Evolutionary conservation across 2,797 vertebrate species (phyloP).

Genomic region (Neopelma chrysocephalum): DNA sequence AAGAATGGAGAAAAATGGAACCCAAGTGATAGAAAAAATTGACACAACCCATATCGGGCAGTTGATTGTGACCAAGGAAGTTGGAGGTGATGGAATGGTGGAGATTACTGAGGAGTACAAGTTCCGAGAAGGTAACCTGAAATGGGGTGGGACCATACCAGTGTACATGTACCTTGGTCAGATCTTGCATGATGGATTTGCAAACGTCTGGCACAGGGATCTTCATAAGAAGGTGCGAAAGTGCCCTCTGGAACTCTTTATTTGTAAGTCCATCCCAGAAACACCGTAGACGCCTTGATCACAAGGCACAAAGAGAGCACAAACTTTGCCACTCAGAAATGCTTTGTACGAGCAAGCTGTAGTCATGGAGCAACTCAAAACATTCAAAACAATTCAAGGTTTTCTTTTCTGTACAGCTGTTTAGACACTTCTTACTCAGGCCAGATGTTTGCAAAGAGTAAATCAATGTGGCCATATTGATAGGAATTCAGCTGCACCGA

Average conservation of each 20-base stretch:
- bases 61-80: constrained; percentile 87
- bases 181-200: not conserved
- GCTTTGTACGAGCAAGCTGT: not conserved
- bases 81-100: constrained; percentile 76
- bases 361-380: not conserved
- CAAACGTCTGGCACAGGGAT: not conserved
- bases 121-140: constrained; percentile 88
- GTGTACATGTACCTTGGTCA: not conserved
- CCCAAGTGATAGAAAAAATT: constrained; percentile 76
- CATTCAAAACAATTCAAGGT: not conserved
- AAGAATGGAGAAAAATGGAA: constrained; percentile 81
- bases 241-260: not conserved
- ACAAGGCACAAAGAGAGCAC: not conserved
- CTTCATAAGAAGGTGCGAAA: not conserved
- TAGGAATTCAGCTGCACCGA: not conserved
- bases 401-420: not conserved
- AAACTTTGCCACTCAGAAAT: not conserved
- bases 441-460: not conserved
- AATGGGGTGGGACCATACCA: not conserved
- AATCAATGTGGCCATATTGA: not conserved
- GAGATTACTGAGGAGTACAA: constrained; percentile 91
- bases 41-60: constrained; percentile 85
- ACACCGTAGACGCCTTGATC: not conserved
- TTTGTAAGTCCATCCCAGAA: not conserved
- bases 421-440: not conserved